Evolutionary conservation across 2,888 invertebrate genomes (phyloP).

Genomic region (Listrodromus nycthemerus): DNA sequence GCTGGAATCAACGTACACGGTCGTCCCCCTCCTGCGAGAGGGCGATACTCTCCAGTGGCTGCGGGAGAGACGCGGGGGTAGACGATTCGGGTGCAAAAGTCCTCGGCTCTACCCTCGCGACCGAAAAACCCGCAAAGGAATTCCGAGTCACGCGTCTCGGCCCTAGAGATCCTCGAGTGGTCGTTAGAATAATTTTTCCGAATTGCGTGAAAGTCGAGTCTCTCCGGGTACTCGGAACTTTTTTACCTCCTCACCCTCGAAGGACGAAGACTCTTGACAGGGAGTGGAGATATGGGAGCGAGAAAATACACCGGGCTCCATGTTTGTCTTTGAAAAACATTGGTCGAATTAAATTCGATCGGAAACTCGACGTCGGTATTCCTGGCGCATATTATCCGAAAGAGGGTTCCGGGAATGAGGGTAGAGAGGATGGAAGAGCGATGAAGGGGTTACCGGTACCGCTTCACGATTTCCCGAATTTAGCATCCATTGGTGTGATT

Average conservation of each 20-base stretch:
- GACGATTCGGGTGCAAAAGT: slow-evolving; percentile 38
- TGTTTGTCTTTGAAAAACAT: slow-evolving; percentile 57
- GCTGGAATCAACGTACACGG: slow-evolving; percentile 40
- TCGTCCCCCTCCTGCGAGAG: slow-evolving; percentile 22
- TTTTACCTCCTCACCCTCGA: slow-evolving; percentile 26
- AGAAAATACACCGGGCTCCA: slow-evolving; percentile 31
- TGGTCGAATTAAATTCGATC: slow-evolving; percentile 41
- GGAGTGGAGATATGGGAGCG: slow-evolving; percentile 33
- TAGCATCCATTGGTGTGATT: slow-evolving; percentile 72
- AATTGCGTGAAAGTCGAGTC: slow-evolving; percentile 64
- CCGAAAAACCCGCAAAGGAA: slow-evolving; percentile 67
- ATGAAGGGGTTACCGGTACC: slow-evolving; percentile 66
- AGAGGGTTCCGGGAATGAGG: background rate
- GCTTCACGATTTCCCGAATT: slow-evolving; percentile 72
- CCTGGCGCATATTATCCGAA: slow-evolving; percentile 21
- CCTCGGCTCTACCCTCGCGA: slow-evolving; percentile 51
- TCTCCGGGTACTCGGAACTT: slow-evolving; percentile 30
- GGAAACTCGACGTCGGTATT: slow-evolving; percentile 50
- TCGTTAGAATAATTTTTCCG: slow-evolving; percentile 70
- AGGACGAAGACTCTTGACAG: slow-evolving; percentile 24
- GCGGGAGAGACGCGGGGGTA: slow-evolving; percentile 14
- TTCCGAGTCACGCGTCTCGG: slow-evolving; percentile 68
- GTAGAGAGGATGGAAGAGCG: slow-evolving; percentile 27
- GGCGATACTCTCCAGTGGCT: slow-evolving; percentile 59
- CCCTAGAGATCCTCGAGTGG: slow-evolving; percentile 64